Evolutionary conservation across 2,113 vertebrate genomes (phyloP), one percentile per base, ranked within the genome.

Genomic region (Eudyptes chrysolophus): DNA sequence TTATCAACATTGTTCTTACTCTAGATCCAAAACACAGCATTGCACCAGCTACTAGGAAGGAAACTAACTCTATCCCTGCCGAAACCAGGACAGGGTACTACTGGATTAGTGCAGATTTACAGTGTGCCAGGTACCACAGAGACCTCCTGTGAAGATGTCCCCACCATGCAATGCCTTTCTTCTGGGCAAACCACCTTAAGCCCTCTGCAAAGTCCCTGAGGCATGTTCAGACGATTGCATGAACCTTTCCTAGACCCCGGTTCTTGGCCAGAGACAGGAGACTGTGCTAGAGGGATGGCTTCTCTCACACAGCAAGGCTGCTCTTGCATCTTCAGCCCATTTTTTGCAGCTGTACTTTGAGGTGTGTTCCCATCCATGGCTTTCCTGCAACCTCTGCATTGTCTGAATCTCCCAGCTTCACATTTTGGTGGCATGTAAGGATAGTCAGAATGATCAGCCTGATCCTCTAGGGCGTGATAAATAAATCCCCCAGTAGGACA

Each of bases 221-320:
- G 4, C 16, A 9, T 1, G 11, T 21, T 13, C n/a, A 19, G 48
- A 29, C 0, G 2, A 24, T 27, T 30, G 7, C 30, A 22, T 5
- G 16, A 44, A 54, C 26, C 34, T 5, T 52, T 64, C 42, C 72
- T 15, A 29, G 16, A 38, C 10, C 13, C 12, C 3, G 7, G 13
- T 20, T 60, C n/a, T 48, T 58, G 38, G 48, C 13, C 68, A 64
- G 22, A 24, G 40, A 11, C 25, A 26, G 72, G 36, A 18, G 3
- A 16, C 58, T 30, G 14, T 58, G 72, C 17, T 42, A 5, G 44
- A 18, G 16, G 22, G 30, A 16, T 25, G 79, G 54, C 36, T 82
- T 16, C 15, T 57, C 32, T 68, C n/a, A 19, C 22, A 27, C 21
- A 29, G 10, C 61, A 34, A 74, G 11, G 79, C 13, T 69, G 16